phyloP scores from a whole-genome alignment of 2,113 vertebrate genomes.

The Myotis yumanensis region DNA sequence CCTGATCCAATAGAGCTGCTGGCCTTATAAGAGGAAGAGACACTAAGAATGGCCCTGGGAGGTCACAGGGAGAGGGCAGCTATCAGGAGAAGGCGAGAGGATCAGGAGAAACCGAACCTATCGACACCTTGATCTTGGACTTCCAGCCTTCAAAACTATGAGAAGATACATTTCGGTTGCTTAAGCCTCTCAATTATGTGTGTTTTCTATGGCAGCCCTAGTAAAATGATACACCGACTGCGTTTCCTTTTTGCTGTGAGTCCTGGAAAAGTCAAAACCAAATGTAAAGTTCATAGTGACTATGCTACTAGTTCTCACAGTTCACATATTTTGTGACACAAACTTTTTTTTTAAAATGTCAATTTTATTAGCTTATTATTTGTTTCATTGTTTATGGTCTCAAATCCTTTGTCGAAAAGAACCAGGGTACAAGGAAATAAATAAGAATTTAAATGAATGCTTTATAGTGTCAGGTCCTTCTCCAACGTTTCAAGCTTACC shows the following conservation, averaged over 20 bases:
- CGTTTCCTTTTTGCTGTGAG: background rate
- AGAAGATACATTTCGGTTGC: background rate
- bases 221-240: background rate
- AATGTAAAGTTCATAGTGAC: background rate
- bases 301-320: background rate
- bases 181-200: background rate
- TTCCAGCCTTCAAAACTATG: background rate
- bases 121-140: background rate
- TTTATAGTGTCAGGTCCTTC: background rate
- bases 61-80: background rate
- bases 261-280: slow-evolving; percentile 11
- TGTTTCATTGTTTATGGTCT: slow-evolving; percentile 27
- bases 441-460: background rate
- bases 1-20: background rate
- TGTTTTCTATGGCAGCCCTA: background rate
- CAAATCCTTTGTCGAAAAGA: slow-evolving; percentile 29
- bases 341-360: background rate
- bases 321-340: slow-evolving; percentile 15
- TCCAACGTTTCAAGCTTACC: background rate
- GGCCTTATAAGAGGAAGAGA: background rate
- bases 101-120: background rate
- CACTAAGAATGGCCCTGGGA: background rate
- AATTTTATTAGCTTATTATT: slow-evolving; percentile 50
- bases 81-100: background rate
- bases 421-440: slow-evolving; percentile 23